A percentile compares a stretch with the other conserved stretches of the same genome.
Conservation (phyloP, 1,140 invertebrate species). For the Drosophila navojoa region DNA sequence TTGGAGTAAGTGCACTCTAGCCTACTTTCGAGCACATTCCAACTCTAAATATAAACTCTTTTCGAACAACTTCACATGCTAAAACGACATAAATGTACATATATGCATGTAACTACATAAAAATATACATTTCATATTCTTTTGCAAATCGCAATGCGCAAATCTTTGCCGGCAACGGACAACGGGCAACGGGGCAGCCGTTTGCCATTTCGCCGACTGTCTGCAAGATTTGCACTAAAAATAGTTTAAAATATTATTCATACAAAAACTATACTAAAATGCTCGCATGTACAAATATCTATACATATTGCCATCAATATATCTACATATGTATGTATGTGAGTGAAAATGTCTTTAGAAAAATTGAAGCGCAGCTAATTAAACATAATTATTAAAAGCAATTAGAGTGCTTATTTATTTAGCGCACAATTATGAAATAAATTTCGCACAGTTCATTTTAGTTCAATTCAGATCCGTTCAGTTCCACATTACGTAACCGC, state of each 20-base stretch:
- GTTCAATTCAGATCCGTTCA: slow-evolving; percentile 1
- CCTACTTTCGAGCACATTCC: too few species aligned
- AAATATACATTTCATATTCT: slow-evolving; percentile 2
- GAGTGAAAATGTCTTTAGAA: slow-evolving; percentile 8
- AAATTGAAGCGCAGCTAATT: slow-evolving; percentile 24
- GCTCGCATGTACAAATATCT: slow-evolving; percentile 20
- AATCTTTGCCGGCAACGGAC: slow-evolving; percentile 34
- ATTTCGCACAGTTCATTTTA: slow-evolving; percentile 26
- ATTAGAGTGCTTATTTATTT: slow-evolving; percentile 17
- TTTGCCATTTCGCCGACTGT: slow-evolving; percentile 31
- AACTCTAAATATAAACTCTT: too few species aligned
- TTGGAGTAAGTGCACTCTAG: too few species aligned
- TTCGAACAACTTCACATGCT: slow-evolving; percentile 9
- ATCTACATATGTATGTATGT: slow-evolving; percentile 1
- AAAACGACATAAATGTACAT: too few species aligned
- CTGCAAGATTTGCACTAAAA: slow-evolving; percentile 66
- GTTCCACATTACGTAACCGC: slow-evolving; percentile 72
- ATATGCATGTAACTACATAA: neutral
- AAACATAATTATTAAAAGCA: slow-evolving; percentile 34
- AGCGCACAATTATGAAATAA: slow-evolving; percentile 63
- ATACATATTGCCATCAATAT: neutral
- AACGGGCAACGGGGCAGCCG: slow-evolving; percentile 26
- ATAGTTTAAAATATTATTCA: slow-evolving; percentile 79
- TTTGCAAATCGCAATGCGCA: slow-evolving; percentile 28
- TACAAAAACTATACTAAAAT: slow-evolving; percentile 56